Base-by-base conservation (phyloP, 1,140 invertebrate genomes). In the Anastatus disparis region DNA sequence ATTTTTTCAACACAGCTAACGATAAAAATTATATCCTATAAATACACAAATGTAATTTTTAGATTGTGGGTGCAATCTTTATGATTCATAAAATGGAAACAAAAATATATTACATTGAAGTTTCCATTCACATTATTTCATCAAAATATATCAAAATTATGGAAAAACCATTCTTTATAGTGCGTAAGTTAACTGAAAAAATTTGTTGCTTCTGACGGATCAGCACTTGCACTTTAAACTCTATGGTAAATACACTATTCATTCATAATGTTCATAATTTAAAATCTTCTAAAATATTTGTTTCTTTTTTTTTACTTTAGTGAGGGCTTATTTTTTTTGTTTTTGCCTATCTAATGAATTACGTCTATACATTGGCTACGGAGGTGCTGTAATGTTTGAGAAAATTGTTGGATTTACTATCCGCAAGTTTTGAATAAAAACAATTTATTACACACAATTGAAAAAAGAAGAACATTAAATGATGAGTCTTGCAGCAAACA, bases 321-420 rank as follows among this genome's bases (percentile, higher is more conserved):
- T 44, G 0, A 64, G 50, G 20, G 56, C 67, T 68, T 86, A 56
- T 29, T 4, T 82, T 20, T 80, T 77, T n/a, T 91, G 89, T 79
- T 94, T 94, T 81, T 96, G 95, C 96, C 96, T 97, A n/a, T 93
- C 91, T 1, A 98, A 83, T 20, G 95, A 91, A 83, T 95, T 95
- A 68, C 89, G 88, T 31, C 94, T 88, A 78, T 95, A 97, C 89
- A 97, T 94, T 0, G 95, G 95, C 95, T 95, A 98, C 10, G 96
- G 95, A 46, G 95, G 95, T 78, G 97, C 87, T 2, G 94, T 95
- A 8, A 95, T 84, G 96, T 97, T 82, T 97, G 94, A 0, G 95
- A 97, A 82, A 97, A 98, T 84, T 97, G 94, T 85, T 98, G 95
- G 77, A 96, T 95, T 22, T 64, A 97, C 93, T 66, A 91, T 89